A percentile compares a stretch with the other conserved stretches of the same genome.
These are phyloP conservation scores for Sander vitreus DNA, from an alignment of 2,113 vertebrate genomes.

Conservation along the genomic window DNA sequence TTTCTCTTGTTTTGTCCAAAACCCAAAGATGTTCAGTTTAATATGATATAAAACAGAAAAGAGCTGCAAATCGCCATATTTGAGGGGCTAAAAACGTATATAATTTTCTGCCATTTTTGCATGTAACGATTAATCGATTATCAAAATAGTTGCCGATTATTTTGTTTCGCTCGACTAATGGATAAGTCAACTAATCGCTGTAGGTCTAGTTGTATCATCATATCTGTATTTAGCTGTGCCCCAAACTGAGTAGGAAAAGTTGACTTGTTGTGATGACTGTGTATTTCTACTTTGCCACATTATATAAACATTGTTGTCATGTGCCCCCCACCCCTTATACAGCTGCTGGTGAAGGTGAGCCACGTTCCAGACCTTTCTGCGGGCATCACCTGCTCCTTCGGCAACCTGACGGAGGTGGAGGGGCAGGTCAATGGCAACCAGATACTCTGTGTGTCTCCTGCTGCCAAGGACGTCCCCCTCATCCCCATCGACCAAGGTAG, in stretches of 20 bases:
- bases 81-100: too few relatives aligned
- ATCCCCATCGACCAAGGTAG: slow-evolving; percentile 95
- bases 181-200: too few relatives aligned
- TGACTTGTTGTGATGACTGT: background rate
- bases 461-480: slow-evolving; percentile 92
- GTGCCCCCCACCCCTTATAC: slow-evolving; percentile 32
- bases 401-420: slow-evolving; percentile 95
- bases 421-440: slow-evolving; percentile 91
- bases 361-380: slow-evolving; percentile 93
- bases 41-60: too few relatives aligned
- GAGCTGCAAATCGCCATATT: too few relatives aligned
- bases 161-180: too few relatives aligned
- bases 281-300: slow-evolving; percentile 2
- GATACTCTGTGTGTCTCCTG: slow-evolving; percentile 92
- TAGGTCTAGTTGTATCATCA: background rate
- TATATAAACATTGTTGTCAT: background rate
- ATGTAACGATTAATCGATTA: too few relatives aligned
- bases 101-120: too few relatives aligned
- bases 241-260: too few relatives aligned
- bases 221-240: background rate
- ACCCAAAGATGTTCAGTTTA: too few relatives aligned
- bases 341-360: slow-evolving; percentile 94
- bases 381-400: slow-evolving; percentile 94
- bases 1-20: too few relatives aligned
- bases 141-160: too few relatives aligned